Evolutionary conservation across 2,797 vertebrate species (phyloP).

Genomic region (Anguilla pacifica): DNA sequence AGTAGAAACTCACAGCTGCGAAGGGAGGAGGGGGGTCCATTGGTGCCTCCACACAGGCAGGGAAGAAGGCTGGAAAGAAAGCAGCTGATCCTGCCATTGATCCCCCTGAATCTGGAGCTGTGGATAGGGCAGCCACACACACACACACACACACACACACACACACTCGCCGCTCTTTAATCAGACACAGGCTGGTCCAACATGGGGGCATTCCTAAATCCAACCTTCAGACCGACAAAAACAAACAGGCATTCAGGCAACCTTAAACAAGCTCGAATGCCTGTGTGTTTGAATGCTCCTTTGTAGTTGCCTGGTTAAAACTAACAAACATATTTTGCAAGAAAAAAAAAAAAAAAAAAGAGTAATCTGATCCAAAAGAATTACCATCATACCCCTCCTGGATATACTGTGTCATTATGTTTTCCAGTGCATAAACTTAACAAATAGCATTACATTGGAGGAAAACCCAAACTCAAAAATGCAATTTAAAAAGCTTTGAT

Average conservation of each 20-base stretch:
- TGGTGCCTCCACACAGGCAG: neutral
- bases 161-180: neutral
- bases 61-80: neutral
- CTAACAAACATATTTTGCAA: neutral
- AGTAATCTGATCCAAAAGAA: neutral
- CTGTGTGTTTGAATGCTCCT: neutral
- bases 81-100: neutral
- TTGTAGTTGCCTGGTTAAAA: constrained; percentile 11
- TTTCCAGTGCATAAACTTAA: neutral
- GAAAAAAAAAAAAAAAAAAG: neutral
- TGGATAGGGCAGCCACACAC: constrained; percentile 15
- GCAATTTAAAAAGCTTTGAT: neutral
- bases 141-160: too few relatives aligned
- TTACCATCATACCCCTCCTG: neutral
- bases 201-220: constrained; percentile 13
- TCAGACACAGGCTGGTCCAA: constrained; percentile 13
- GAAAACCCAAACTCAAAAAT: neutral
- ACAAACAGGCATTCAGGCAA: neutral
- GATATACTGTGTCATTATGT: neutral
- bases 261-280: neutral
- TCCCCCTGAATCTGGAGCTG: neutral
- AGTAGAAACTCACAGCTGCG: neutral
- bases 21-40: neutral
- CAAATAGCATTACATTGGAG: neutral
- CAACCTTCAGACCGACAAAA: neutral